Percentiles rank a stretch among this genome's conserved stretches.
Evolutionary conservation across 2,113 vertebrate genomes (phyloP).

Genomic region (Anas platyrhynchos): DNA sequence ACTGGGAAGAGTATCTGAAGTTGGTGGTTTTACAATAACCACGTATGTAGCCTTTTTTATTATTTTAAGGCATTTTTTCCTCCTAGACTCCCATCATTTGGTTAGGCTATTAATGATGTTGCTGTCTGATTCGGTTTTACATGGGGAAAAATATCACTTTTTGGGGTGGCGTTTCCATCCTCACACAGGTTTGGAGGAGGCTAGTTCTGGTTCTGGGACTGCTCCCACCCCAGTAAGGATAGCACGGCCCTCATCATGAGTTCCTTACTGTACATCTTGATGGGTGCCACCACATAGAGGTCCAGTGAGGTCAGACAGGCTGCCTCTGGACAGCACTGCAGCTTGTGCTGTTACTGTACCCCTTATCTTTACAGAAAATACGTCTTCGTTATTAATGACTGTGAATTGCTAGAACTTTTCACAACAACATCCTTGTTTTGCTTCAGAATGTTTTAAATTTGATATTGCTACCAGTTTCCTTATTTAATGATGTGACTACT

Average conservation of each 20-base stretch:
- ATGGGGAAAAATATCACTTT: background rate
- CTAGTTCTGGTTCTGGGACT: background rate
- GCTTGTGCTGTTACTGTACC: background rate
- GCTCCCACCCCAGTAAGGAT: fast-evolving
- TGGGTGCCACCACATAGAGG: background rate
- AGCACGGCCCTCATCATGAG: background rate
- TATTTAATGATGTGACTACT: background rate
- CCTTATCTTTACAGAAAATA: background rate
- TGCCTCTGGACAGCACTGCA: background rate
- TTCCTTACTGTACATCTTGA: background rate
- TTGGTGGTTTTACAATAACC: background rate
- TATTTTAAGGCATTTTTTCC: background rate
- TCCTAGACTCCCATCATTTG: background rate
- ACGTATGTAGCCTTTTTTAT: background rate
- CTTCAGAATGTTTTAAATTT: slow-evolving; percentile 36
- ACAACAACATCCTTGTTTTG: background rate
- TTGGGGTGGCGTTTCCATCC: background rate
- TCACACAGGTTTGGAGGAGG: background rate
- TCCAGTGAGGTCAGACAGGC: background rate
- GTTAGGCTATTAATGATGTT: background rate
- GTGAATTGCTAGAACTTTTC: background rate
- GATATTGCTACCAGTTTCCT: background rate
- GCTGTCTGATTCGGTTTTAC: background rate
- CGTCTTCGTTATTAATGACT: background rate
- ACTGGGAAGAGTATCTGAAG: background rate